These are phyloP conservation scores for Crotophaga sulcirostris DNA, from an alignment of 2,113 vertebrate genomes.

Conservation along the genomic window DNA sequence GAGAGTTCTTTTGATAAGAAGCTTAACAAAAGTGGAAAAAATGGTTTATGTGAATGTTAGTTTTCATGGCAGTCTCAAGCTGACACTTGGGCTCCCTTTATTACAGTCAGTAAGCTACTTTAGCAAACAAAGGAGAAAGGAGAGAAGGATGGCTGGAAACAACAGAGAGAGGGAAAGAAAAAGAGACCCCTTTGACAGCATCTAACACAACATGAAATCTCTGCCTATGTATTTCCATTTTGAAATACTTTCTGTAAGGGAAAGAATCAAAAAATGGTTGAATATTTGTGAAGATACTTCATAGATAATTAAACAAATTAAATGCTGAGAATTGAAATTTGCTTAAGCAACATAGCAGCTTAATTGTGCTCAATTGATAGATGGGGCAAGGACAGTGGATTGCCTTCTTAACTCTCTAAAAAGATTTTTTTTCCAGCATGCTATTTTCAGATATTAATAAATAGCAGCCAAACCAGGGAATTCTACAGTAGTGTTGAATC, in stretches of 20 bases:
- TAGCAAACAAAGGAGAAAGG: constrained; percentile 72
- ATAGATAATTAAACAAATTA: constrained; percentile 36
- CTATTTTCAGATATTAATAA: neutral
- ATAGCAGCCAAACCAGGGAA: neutral
- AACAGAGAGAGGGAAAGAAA: constrained; percentile 45
- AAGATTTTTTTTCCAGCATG: neutral
- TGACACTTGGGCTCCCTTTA: constrained; percentile 70
- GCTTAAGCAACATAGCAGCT: neutral
- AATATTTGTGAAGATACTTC: constrained; percentile 22
- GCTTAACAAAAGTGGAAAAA: constrained; percentile 80
- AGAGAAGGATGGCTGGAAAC: constrained; percentile 68
- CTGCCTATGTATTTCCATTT: neutral
- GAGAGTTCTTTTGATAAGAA: constrained; percentile 73
- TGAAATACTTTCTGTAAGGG: neutral
- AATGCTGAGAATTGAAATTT: constrained; percentile 27
- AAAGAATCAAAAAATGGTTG: constrained; percentile 13
- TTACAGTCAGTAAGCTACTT: constrained; percentile 75
- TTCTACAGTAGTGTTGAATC: neutral
- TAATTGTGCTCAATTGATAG: neutral
- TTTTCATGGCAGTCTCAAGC: constrained; percentile 76
- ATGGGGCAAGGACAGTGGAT: neutral
- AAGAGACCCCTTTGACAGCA: constrained; percentile 53
- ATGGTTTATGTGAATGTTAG: constrained; percentile 77
- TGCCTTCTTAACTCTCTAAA: neutral
- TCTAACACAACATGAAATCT: constrained; percentile 49